A percentile compares a stretch with the other conserved stretches of the same genome.
These are phyloP conservation scores for Aphelocoma californica DNA, from an alignment of 2,797 vertebrate genomes.

Conservation along the genomic window DNA sequence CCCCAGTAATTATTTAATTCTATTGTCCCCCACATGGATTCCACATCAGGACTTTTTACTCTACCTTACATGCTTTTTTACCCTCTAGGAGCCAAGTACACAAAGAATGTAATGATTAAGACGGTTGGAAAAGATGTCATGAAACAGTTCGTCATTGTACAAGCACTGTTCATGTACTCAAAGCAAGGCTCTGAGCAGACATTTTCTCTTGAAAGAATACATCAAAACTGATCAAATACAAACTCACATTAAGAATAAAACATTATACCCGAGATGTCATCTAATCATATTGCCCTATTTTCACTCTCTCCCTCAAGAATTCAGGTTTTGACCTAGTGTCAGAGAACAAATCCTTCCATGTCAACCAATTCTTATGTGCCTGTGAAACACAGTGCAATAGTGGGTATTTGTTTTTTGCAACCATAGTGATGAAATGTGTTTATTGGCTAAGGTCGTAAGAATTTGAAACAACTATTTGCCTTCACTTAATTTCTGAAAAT, in stretches of 20 bases:
- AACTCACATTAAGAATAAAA: background rate
- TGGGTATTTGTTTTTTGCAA: constrained; percentile 58
- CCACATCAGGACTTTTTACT: background rate
- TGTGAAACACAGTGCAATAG: constrained; percentile 14
- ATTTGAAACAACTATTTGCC: constrained; percentile 38
- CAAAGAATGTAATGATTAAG: background rate
- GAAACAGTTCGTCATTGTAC: background rate
- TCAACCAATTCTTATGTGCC: background rate
- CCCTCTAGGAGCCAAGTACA: background rate
- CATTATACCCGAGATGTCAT: background rate
- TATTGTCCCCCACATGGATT: background rate
- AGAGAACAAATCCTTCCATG: constrained; percentile 13
- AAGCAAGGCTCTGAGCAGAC: background rate
- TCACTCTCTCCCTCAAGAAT: background rate
- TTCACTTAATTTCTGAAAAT: constrained; percentile 43
- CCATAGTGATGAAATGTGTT: constrained; percentile 65
- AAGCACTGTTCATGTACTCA: background rate
- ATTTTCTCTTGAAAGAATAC: background rate
- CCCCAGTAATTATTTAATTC: background rate
- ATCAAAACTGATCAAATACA: background rate
- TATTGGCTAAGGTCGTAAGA: constrained; percentile 32
- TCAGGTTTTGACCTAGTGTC: background rate
- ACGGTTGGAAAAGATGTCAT: background rate
- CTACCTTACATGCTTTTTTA: background rate
- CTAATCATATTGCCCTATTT: background rate